Conservation (phyloP, 2,888 invertebrate species). For the Pemphredon lugubris region DNA sequence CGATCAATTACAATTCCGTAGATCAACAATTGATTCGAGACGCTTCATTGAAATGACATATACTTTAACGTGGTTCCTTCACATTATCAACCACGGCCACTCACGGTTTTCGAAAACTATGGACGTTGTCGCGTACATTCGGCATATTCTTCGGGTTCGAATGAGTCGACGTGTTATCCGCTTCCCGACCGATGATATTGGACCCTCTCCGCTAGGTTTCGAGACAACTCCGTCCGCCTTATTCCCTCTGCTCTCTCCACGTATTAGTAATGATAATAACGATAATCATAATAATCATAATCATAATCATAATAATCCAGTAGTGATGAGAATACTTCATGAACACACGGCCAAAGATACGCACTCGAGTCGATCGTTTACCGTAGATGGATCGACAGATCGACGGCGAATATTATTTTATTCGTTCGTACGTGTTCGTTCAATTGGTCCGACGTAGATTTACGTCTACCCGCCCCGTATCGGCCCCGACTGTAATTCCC, state of each 20-base stretch:
- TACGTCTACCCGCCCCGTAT: conserved; percentile 33
- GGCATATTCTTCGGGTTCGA: too few relatives aligned
- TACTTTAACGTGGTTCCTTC: too few relatives aligned
- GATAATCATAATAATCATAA: conserved; percentile 25
- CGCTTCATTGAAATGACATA: too few relatives aligned
- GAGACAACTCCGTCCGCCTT: conserved; percentile 26
- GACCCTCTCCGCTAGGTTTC: conserved; percentile 12
- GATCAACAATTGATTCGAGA: too few relatives aligned
- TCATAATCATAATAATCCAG: conserved; percentile 30
- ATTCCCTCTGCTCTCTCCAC: conserved; percentile 32
- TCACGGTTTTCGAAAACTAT: too few relatives aligned
- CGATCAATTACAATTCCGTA: too few relatives aligned
- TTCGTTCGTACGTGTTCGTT: conserved; percentile 27
- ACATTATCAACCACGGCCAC: too few relatives aligned
- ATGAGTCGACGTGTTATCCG: too few relatives aligned
- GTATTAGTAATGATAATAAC: conserved; percentile 11
- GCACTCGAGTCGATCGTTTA: conserved; percentile 66
- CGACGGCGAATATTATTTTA: conserved; percentile 30
- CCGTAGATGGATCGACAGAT: conserved; percentile 46
- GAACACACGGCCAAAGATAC: conserved; percentile 78
- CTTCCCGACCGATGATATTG: too few relatives aligned
- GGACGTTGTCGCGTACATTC: too few relatives aligned
- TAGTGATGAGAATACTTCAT: conserved; percentile 59
- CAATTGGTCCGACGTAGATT: conserved; percentile 49
- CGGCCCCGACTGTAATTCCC: conserved; percentile 9